A percentile compares a stretch with the other conserved stretches of the same genome.
phyloP scores from a whole-genome alignment of 2,888 invertebrate species.

The Podabrus alpinus region DNA sequence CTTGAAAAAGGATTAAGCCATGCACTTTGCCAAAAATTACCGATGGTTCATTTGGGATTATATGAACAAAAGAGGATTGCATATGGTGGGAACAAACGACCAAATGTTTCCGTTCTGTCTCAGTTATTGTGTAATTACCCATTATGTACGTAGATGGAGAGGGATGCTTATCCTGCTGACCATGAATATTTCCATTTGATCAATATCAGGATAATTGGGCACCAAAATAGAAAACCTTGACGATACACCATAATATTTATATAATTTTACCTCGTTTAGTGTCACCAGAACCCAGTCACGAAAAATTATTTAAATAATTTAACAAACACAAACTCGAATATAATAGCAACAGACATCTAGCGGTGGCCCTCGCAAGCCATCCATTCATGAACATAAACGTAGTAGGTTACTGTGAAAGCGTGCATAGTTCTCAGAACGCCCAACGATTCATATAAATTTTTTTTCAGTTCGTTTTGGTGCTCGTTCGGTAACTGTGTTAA shows the following conservation, averaged over 20 bases:
- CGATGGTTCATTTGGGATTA: no score
- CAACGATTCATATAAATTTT: not conserved
- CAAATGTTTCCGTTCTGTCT: not conserved
- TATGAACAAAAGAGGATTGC: no score
- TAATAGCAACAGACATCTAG: not conserved
- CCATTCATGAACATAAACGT: not conserved
- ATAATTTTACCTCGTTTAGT: not conserved
- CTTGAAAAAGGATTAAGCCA: no score
- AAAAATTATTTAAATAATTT: no score
- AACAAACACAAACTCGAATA: no score
- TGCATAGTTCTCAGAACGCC: not conserved
- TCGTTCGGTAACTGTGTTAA: conserved; percentile 46
- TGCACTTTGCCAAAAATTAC: no score
- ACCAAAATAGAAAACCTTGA: not conserved
- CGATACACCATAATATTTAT: not conserved
- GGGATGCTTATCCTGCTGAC: not conserved
- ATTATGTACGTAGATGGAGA: not conserved
- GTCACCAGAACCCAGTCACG: not conserved
- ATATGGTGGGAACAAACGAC: not conserved
- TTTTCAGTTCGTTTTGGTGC: conserved; percentile 38
- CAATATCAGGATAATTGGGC: not conserved
- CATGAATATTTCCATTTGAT: not conserved
- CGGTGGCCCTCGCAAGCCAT: not conserved
- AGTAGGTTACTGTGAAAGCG: not conserved
- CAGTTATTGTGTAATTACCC: not conserved